Evolutionary conservation across 2,888 invertebrate species (phyloP), one percentile per base, ranked within the genome.

Genomic region (Caenorhabditis sulstoni): DNA sequence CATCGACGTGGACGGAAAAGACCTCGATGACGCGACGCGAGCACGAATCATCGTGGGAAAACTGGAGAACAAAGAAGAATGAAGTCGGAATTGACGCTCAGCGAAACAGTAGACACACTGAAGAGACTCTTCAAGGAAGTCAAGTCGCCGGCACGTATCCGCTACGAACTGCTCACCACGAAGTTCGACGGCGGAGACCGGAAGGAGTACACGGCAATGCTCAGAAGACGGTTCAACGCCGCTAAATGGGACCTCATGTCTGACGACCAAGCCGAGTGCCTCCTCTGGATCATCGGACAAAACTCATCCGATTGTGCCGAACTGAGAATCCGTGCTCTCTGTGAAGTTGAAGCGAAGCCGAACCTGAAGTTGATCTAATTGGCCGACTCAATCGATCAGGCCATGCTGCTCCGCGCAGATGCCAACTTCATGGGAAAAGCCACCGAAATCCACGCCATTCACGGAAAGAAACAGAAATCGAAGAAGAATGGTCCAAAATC

Each of bases 1-100:
- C 64, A 49, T 64, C 29, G n/a, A 49, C 20, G 16, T 29, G 23
- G 64, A 64, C 20, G 39, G 47, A 1, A 14, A n/a, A 20, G 35
- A 64, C 9, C 8, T 64, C 4, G 64, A 64, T n/a, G 64, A 64
- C 9, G 22, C 16, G 8, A 12, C 23, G 12, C 20, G 16, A 16
- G 49, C 35, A 1, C 29, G 55, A 9, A 35, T 55, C 55, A 37
- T 55, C 9, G 35, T 55, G 3, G 11, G n/a, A n/a, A 55, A 55
- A 18, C 37, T 55, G 1, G 55, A 14, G 29, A 37, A 35, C 16
- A 55, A 16, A 18, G 55, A 55, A 18, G 11, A 2, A 44, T 45
- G 7, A 3, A 7, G 29, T 3, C 3, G 7, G 29, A 29, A 29
- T 29, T 29, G 29, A 7, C 3, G 3, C 7, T 29, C 29, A 7